Evolutionary conservation across 2,888 invertebrate genomes (phyloP).

Genomic region (Autographa pulchrina): DNA sequence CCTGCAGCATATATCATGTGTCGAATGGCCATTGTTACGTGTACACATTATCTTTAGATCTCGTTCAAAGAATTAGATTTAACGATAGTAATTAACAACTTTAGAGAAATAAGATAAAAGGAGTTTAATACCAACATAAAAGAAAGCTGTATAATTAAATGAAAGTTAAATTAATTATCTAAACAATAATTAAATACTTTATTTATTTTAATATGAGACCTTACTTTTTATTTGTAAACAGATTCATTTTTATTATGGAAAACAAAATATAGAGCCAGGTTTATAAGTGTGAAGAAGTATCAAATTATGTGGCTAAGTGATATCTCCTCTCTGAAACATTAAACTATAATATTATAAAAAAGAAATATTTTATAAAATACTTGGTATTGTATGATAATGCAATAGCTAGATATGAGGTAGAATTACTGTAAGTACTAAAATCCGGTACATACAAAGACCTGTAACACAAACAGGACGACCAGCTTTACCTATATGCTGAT

Average conservation of each 20-base stretch:
- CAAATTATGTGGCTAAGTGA: no score
- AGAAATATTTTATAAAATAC: neutral
- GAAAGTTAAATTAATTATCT: constrained; percentile 8
- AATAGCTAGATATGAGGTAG: neutral
- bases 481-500: constrained; percentile 22
- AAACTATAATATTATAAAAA: neutral
- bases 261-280: no score
- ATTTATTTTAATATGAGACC: neutral
- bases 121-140: constrained; percentile 26
- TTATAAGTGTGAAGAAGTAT: no score
- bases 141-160: constrained; percentile 32
- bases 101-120: constrained; percentile 48
- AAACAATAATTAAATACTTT: constrained; percentile 11
- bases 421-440: neutral
- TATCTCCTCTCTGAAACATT: neutral
- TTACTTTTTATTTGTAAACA: neutral
- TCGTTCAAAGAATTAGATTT: constrained; percentile 42
- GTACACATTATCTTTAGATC: constrained; percentile 48
- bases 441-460: neutral
- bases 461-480: neutral
- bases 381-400: neutral
- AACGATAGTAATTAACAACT: constrained; percentile 55
- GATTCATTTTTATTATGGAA: neutral
- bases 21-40: constrained; percentile 42
- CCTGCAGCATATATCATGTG: constrained; percentile 27